Base-by-base conservation (phyloP, 2,888 invertebrate genomes). In the Seira musarum region DNA sequence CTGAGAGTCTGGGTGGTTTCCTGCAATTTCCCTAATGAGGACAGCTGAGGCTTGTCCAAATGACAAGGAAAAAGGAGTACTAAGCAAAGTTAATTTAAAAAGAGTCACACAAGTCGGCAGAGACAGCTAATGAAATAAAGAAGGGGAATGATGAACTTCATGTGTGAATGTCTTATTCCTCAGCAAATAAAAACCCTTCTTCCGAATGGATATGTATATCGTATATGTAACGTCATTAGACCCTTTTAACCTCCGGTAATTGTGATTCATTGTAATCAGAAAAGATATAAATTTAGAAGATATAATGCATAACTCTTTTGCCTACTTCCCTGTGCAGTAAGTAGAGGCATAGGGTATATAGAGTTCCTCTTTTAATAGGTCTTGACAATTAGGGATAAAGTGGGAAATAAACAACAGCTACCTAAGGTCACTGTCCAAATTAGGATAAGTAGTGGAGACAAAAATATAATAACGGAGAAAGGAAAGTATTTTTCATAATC, bases 21-120 rank as follows among this genome's bases (percentile, higher is more conserved):
- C 77, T 78, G 77, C 77, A 78, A 78, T 78, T 78, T 78, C 71
- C 77, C 77, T 78, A 78, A 78, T 78, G 77, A 78, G 77, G 77
- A n/a, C 77, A 78, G 77, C 77, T 78, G 77, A 71, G 70, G 25
- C 77, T 78, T 66, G 77, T 78, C 77, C 77, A 65, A 78, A 40
- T 71, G 77, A 78, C 77, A 78, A 65, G 64, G 13, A 40, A 40
- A 40, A 64, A 64, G 13, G 71, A 78, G 53, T 61, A 46, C 13
- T 40, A 40, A 78, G 60, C 57, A 60, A 61, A 65, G 64, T 70
- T 69, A 70, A 77, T 77, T 40, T 40, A 40, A 40, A 77, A 49
- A 65, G 76, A 77, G 76, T 64, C 49, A 40, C 68, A 49, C 35
- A 69, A 77, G 76, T 64, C 49, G 63, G 46, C 46, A 25, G 63